Percentiles rank a stretch among this genome's conserved stretches.
Evolutionary conservation across 1,140 invertebrate genomes (phyloP).

Genomic region (Eurosta solidaginis): DNA sequence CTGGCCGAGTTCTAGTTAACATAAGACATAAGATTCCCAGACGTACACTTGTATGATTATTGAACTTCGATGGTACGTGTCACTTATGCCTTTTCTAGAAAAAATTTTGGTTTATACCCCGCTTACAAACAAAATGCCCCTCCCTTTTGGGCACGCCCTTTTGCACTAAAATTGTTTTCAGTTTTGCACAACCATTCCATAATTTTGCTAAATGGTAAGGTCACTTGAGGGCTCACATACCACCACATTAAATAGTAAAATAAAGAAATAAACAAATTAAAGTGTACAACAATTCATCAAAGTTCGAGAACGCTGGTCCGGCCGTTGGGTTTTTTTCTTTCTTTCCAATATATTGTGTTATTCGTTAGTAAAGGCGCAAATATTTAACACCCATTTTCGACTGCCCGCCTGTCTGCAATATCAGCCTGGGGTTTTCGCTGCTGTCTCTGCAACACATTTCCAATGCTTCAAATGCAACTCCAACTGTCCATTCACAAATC

Average conservation of each 20-base stretch:
- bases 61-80: too few species aligned
- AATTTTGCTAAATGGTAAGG: not conserved
- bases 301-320: conserved; percentile 22
- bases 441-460: not conserved
- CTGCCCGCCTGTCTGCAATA: not conserved
- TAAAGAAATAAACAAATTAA: not conserved
- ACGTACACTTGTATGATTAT: too few species aligned
- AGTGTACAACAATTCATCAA: not conserved
- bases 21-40: too few species aligned
- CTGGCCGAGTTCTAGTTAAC: too few species aligned
- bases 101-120: too few species aligned
- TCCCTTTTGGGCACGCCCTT: too few species aligned
- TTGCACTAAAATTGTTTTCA: too few species aligned
- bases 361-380: not conserved
- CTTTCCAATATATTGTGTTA: not conserved
- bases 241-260: not conserved
- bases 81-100: too few species aligned
- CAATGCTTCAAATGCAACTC: not conserved
- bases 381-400: conserved; percentile 13
- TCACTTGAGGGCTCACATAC: not conserved
- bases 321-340: not conserved
- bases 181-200: not conserved
- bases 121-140: too few species aligned
- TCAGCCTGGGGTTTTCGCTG: not conserved
- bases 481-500: not conserved